Evolutionary conservation across 2,113 vertebrate genomes (phyloP), one percentile per base, ranked within the genome.

Genomic region (Formicarius rufipectus): DNA sequence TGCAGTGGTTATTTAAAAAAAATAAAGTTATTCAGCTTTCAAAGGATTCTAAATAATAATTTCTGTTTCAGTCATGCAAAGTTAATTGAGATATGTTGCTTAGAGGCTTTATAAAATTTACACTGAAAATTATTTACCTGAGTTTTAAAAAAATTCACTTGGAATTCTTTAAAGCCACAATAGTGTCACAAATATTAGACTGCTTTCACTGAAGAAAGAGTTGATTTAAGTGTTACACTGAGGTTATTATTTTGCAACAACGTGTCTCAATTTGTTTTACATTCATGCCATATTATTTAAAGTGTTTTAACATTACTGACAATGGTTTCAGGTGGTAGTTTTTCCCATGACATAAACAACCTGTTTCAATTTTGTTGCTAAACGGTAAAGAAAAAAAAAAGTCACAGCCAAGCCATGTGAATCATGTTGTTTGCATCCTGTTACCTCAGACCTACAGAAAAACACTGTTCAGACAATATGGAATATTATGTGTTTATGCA

Each of bases 71-170:
- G 33, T n/a, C 37, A 58, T 22, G 68, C 3, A 5, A 35, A 64
- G 37, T 67, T 92, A 92, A 79, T 14, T 50, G 39, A 94, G 39
- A 28, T 58, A 94, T 33, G 47, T 47, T 67, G 37, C 37, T 88
- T 72, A 76, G 52, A 86, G 71, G 40, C 33, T 83, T 83, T 63
- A 58, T 73, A 72, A 90, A 90, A 90, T 71, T 55, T 72, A 53
- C 52, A 45, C 33, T 33, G 40, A 77, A 68, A 14, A 11, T 52
- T 68, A 52, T 81, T 95, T 80, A 42, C 33, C 63, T 71, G 23
- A 66, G n/a, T 50, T 92, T 40, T 33, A 30, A 23, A 49, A 77
- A 72, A 47, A 62, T 6, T 72, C 64, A 53, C 47, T 68, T 67
- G 35, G 28, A 62, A 17, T 69, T 55, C 45, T 60, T 53, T 39